Evolutionary conservation across 2,113 vertebrate species (phyloP), one percentile per base, ranked within the genome.

Genomic region (Pelecanoides urinatrix): DNA sequence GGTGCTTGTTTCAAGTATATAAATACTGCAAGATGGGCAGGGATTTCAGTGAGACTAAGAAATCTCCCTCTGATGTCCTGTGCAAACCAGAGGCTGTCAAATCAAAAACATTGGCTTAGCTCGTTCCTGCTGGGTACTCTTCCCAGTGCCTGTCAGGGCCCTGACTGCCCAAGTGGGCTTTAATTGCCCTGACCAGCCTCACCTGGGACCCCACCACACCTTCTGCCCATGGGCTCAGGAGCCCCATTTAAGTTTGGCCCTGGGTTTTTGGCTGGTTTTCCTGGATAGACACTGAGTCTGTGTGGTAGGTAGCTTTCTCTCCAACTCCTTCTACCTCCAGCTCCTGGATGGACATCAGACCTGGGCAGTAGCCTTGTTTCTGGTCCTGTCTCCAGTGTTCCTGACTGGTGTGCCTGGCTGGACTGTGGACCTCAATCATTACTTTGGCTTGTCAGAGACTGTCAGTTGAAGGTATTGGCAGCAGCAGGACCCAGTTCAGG

Each of bases 81-180:
- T 22, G 56, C 73, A 86, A 81, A 71, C 27, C 30, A 38, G 56
- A 92, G 30, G 22, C 19, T 91, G 49, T 30, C 29, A 61, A 76
- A 94, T 9, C 23, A 73, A 62, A 66, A 52, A 14, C 14, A 0
- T 2, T 36, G 50, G 16, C 25, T 38, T 45, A 32, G 21, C 65
- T 67, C 0, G 0, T 16, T 91, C 55, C 61, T 44, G 23, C 30
- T 75, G 61, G 6, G 2, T 22, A 5, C 2, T 1, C 27, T 79
- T 52, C 29, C 30, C 16, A 4, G 11, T 8, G 13, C 27, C 62
- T 38, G 4, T 13, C 19, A 49, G 50, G n/a, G 23, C 22, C 15
- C 29, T 5, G 9, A 10, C 19, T 59, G 47, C 50, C 30, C 47
- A 50, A 16, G 67, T 16, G 17, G 11, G 16, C 56, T 90, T 76